phyloP scores from a whole-genome alignment of 2,797 vertebrate genomes.

The Macroramphosus scolopax region DNA sequence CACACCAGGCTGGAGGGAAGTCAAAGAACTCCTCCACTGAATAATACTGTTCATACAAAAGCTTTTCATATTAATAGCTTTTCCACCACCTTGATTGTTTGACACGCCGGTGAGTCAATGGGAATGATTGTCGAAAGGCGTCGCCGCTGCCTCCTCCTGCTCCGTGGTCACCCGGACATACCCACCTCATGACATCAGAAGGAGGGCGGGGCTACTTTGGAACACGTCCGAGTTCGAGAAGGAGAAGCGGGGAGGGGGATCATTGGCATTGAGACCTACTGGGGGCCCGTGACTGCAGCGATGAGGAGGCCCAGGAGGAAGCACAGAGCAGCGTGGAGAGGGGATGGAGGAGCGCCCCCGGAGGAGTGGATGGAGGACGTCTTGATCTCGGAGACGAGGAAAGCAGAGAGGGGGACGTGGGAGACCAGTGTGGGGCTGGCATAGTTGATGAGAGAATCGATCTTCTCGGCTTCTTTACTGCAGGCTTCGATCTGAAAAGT shows the following conservation, averaged over 20 bases:
- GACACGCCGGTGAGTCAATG: slow-evolving; percentile 45
- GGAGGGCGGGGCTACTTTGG: slow-evolving; percentile 16
- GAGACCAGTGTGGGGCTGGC: slow-evolving; percentile 92
- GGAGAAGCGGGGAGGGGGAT: not conserved
- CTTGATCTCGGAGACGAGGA: slow-evolving; percentile 86
- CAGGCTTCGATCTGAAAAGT: slow-evolving; percentile 90
- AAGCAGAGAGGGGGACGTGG: slow-evolving; percentile 91
- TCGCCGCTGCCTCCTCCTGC: slow-evolving; percentile 1
- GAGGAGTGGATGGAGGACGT: slow-evolving; percentile 82
- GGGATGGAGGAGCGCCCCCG: slow-evolving; percentile 9
- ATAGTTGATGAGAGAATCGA: slow-evolving; percentile 93
- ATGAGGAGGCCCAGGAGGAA: slow-evolving; percentile 57
- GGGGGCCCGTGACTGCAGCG: slow-evolving; percentile 12
- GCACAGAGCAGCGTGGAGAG: slow-evolving; percentile 56
- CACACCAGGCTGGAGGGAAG: slow-evolving; percentile 14
- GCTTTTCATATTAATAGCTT: slow-evolving; percentile 45
- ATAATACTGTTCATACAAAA: slow-evolving; percentile 55
- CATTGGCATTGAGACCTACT: not conserved
- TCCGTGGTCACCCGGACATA: not conserved
- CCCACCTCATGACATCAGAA: slow-evolving; percentile 19
- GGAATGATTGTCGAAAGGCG: slow-evolving; percentile 65
- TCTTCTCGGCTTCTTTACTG: slow-evolving; percentile 98
- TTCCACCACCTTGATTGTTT: slow-evolving; percentile 61
- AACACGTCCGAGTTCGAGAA: slow-evolving; percentile 5
- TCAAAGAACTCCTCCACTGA: slow-evolving; percentile 17